Evolutionary conservation across 2,797 vertebrate genomes (phyloP), one percentile per base, ranked within the genome.

Genomic region (Sylvilagus floridanus): DNA sequence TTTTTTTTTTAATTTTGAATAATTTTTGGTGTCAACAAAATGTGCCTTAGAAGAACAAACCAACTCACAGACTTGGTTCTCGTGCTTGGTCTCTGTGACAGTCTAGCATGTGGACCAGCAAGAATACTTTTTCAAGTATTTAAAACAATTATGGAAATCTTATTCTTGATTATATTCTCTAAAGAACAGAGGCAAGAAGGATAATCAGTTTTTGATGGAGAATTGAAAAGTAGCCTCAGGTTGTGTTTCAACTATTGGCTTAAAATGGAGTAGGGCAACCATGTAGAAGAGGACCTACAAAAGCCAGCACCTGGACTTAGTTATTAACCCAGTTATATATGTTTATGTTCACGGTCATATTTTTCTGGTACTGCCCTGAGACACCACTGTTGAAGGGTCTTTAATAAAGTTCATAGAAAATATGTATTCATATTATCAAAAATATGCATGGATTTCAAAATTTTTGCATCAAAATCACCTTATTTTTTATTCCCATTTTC

Each of bases 141-240:
- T 93, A 84, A 96, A 88, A 90, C 21, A 90, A 89, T 47, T 73
- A 42, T 35, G 54, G 22, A 81, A 94, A 79, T 83, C 60, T 88
- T 68, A 95, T 93, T 89, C 90, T 90, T 79, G 42, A 96, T n/a
- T 90, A 22, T 85, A 47, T 73, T 5, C 35, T 92, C 47, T 88
- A 82, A 81, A 75, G 37, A 88, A 89, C 87, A 92, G 92, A 95
- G 52, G 57, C 68, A 94, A 92, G 32, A 68, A 71, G 4, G 17
- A 92, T 42, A 94, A 73, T 47, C 60, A 84, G 71, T 12, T 96
- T 93, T 84, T 78, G 62, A 69, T 7, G 82, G 28, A 94, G 37
- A 94, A 88, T 12, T 96, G 35, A 92, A 92, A 93, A 93, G 63
- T 22, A 90, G 63, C 54, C 87, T 95, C 52, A 63, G 26, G 57